Conservation (phyloP, 1,140 invertebrate species). For the Tachypleus tridentatus region DNA sequence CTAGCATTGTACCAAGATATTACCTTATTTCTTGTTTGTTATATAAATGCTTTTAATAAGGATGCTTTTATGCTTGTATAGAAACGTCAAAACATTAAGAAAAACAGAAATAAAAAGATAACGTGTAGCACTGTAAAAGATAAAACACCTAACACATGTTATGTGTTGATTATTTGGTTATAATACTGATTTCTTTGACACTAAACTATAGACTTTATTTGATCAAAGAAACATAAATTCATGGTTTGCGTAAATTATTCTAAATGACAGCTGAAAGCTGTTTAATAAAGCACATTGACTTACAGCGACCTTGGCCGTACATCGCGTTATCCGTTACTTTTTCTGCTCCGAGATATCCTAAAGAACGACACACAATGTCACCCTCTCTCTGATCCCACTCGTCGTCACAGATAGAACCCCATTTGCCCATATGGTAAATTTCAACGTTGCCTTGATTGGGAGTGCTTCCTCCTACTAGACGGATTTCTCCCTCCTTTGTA, state of each 20-base stretch:
- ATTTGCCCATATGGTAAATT: constrained; percentile 65
- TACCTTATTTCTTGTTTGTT: too few species aligned
- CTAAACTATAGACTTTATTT: neutral
- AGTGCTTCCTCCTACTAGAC: constrained; percentile 27
- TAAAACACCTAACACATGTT: too few species aligned
- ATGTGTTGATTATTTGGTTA: too few species aligned
- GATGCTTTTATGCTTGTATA: too few species aligned
- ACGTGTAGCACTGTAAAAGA: too few species aligned
- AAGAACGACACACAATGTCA: constrained; percentile 61
- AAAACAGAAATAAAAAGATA: too few species aligned
- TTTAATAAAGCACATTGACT: constrained; percentile 26
- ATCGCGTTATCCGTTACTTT: constrained; percentile 54
- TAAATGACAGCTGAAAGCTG: too few species aligned
- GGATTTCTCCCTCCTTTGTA: constrained; percentile 22
- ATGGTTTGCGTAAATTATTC: neutral
- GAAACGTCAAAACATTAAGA: too few species aligned
- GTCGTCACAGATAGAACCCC: constrained; percentile 85
- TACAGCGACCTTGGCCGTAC: constrained; percentile 63
- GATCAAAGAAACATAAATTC: neutral
- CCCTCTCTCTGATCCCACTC: constrained; percentile 77
- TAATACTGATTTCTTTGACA: neutral
- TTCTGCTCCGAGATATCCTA: constrained; percentile 47
- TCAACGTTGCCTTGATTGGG: constrained; percentile 64
- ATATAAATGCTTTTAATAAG: too few species aligned
- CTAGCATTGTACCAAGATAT: too few species aligned